Base-by-base conservation (phyloP, 30 jellyfish, hydroid and myxozoan genomes). In the Mastigias papua region DNA sequence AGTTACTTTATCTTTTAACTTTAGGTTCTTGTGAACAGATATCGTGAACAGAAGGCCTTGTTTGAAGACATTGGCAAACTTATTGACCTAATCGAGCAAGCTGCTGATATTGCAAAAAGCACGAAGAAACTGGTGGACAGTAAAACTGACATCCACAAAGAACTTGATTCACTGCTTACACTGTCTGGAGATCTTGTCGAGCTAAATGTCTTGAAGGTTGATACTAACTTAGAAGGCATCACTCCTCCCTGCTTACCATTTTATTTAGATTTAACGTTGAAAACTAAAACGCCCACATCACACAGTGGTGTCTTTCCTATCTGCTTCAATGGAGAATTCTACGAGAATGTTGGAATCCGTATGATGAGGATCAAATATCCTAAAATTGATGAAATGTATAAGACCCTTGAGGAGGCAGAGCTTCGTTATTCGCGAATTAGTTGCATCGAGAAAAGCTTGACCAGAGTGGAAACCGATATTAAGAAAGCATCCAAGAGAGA, bases 281-380 rank as follows among this genome's bases (percentile, higher is more conserved):
- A 78, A 21, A 62, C 80, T 1, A 30, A 42, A 62, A 63, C 32
- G 37, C 66, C 54, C 27, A n/a, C 35, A 17, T n/a, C 16, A 2
- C 67, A 78, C 42, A 34, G 22, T 58, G 89, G 67, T 15, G 26
- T n/a, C 67, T 33, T 26, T 27, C 51, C 65, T 30, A 62, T 78
- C 34, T 78, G 89, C 89, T 78, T 78, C 25, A 78, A 78, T 29
- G 89, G 89, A n/a, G 89, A 78, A 28, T 78, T 78, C 26, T 78
- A 58, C 34, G 23, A 78, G 69, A 78, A 78, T 61, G 69, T 78
- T 33, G 89, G 68, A 31, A 33, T 61, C 15, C 78, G 68, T 1
- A 78, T 78, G 46, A 26, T 78, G 46, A 8, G 89, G 20, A 51
- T 35, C 19, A 29, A 31, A 11, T 78, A 78, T 37, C 65, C 79